Evolutionary conservation across 2,797 vertebrate genomes (phyloP), one percentile per base, ranked within the genome.

Genomic region (Hirundo rustica): DNA sequence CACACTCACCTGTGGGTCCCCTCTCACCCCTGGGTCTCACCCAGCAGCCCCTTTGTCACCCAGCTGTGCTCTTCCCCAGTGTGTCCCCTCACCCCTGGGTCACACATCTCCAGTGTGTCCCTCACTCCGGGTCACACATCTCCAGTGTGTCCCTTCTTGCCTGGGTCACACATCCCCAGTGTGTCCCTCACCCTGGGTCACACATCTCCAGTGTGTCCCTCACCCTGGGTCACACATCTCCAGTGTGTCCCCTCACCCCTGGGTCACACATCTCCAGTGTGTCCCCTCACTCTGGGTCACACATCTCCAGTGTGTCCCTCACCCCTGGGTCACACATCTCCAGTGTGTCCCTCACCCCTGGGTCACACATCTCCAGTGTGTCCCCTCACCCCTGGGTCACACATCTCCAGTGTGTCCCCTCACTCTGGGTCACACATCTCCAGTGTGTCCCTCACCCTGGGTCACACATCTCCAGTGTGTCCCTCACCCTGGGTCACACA

Each of bases 351-450:
- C 18, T 64, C 10, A 1, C 5, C 8, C 0, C 54, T 29, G 68
- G 29, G 7, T 75, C 32, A 51, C 25, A 50, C 48, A 17, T 27
- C 51, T 25, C 48, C 25, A 16, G 50, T 29, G 50, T 15, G 50
- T 44, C 48, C 51, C 18, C 9, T 64, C 10, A 1, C 4, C 7
- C 7, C 0, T 10, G 15, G 10, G 10, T 36, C 36, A 36, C 36
- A 36, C 36, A 36, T 36, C 36, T 36, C 36, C 36, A 36, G 36
- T 36, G 36, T 36, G 36, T 36, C 36, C 36, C 36, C 9, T 36
- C 36, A 36, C 36, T 36, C 54, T 29, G 68, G 29, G 7, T 75
- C 32, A 51, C 25, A 50, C 48, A 17, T 27, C 51, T 25, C 48
- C 48, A 27, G 50, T 29, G 50, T 15, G 50, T 44, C 48, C 51